These are phyloP conservation scores for Cheilosia vernalis DNA, from an alignment of 2,888 invertebrate genomes.

Conservation along the genomic window DNA sequence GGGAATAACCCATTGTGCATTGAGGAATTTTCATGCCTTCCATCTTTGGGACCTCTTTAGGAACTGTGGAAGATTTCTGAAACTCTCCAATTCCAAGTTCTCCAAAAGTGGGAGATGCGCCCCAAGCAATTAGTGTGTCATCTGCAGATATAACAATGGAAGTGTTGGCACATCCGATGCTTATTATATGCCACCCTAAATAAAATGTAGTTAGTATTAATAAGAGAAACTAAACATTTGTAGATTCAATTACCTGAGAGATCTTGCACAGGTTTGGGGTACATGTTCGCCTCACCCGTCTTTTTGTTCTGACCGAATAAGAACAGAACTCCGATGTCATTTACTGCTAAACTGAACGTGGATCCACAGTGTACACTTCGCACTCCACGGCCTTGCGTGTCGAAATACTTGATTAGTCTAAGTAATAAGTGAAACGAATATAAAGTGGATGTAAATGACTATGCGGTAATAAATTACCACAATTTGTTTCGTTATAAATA, in stretches of 20 bases:
- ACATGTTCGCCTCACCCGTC: conserved; percentile 98
- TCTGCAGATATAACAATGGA: conserved; percentile 95
- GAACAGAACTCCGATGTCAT: conserved; percentile 89
- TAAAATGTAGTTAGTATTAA: background rate
- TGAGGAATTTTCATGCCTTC: conserved; percentile 90
- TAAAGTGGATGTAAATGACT: background rate
- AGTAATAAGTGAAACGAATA: background rate
- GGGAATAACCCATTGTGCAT: conserved; percentile 93
- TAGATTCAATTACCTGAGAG: conserved; percentile 86
- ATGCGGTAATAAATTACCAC: no score
- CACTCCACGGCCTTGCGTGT: conserved; percentile 92
- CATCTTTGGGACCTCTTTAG: conserved; percentile 92
- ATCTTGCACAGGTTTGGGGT: conserved; percentile 97
- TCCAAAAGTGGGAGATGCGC: conserved; percentile 96
- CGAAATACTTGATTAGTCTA: conserved; percentile 94
- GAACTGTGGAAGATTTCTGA: conserved; percentile 93
- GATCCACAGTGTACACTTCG: conserved; percentile 93
- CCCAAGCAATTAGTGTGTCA: conserved; percentile 95
- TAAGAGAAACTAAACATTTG: background rate
- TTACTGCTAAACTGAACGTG: conserved; percentile 93
- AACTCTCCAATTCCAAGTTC: conserved; percentile 96
- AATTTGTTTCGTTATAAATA: no score
- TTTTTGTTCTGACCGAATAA: conserved; percentile 96
- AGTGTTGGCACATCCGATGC: conserved; percentile 92
- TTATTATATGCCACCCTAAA: conserved; percentile 93